A percentile compares a stretch with the other conserved stretches of the same genome.
These are phyloP conservation scores for Heliconius charithonia DNA, from an alignment of 2,888 invertebrate species.

Conservation along the genomic window DNA sequence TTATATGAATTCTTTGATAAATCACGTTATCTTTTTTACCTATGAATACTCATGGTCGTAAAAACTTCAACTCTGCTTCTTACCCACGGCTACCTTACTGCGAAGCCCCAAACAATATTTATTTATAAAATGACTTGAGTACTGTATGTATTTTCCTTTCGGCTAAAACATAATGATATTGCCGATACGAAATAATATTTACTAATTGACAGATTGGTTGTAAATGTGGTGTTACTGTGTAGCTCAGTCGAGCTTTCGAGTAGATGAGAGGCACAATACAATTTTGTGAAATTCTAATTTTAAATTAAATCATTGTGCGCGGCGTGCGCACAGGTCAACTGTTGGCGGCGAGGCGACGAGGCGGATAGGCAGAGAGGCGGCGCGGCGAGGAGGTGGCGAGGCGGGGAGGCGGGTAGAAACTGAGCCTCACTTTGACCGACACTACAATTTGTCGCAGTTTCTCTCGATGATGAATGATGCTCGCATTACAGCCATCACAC, in stretches of 20 bases:
- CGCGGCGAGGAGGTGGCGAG: neutral
- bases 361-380: no score
- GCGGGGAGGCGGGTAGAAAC: neutral
- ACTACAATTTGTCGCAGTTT: constrained; percentile 43
- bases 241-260: neutral
- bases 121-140: neutral
- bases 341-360: neutral
- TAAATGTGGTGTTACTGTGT: neutral
- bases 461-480: constrained; percentile 34
- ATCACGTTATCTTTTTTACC: neutral
- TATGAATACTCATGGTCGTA: no score
- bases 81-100: no score
- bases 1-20: neutral
- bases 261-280: neutral
- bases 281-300: neutral
- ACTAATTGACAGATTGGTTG: neutral
- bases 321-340: neutral
- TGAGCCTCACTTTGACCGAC: constrained; percentile 36
- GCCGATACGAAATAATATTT: no score
- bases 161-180: neutral
- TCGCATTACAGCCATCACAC: constrained; percentile 15
- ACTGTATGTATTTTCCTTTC: neutral
- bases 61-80: no score
- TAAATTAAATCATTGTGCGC: neutral
- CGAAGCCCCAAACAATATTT: no score